Evolutionary conservation across 30 jellyfish, hydroid and myxozoan genomes (phyloP), one percentile per base, ranked within the genome.

Genomic region (Rhopilema esculentum): DNA sequence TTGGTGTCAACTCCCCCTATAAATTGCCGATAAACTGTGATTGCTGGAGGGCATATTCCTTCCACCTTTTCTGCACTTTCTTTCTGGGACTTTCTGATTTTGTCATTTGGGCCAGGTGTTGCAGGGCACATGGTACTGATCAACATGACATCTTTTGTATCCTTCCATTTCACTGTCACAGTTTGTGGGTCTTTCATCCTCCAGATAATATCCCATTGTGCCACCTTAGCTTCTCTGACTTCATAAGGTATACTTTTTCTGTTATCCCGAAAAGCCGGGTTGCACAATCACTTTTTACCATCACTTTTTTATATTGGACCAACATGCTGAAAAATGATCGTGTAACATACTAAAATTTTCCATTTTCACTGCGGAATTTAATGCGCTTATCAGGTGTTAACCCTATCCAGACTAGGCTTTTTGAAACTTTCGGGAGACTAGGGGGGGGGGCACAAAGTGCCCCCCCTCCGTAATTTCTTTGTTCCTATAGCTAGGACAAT

Each of bases 1-100:
- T 64, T 20, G 27, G 74, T 64, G 30, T 64, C 74, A 21, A 64
- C 74, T 20, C 74, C 74, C 27, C 74, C 74, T 18, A 64, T 64
- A 64, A 20, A 64, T 64, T 21, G 74, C 27, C 31, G 74, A 64
- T 64, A 64, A 21, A 25, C 74, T 64, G 74, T 64, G 74, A 64
- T 64, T 20, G 30, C 27, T 21, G 74, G 74, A 20, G 74, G 74
- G 31, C 74, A 64, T 64, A 20, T 21, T 64, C 74, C 8, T 20
- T 20, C 74, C 30, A 64, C 31, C 74, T 64, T 64, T 25, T 64
- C 74, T 20, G 74, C 74, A 20, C 30, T 64, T 21, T 18, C 74
- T 64, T 25, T 64, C 31, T 64, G 74, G 27, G 74, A 25, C 74
- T 64, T 25, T 64, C 57, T 40, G 57, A 40, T 12, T 40, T 40